Evolutionary conservation across 1,140 invertebrate genomes (phyloP), one percentile per base, ranked within the genome.

Genomic region (Riptortus pedestris): DNA sequence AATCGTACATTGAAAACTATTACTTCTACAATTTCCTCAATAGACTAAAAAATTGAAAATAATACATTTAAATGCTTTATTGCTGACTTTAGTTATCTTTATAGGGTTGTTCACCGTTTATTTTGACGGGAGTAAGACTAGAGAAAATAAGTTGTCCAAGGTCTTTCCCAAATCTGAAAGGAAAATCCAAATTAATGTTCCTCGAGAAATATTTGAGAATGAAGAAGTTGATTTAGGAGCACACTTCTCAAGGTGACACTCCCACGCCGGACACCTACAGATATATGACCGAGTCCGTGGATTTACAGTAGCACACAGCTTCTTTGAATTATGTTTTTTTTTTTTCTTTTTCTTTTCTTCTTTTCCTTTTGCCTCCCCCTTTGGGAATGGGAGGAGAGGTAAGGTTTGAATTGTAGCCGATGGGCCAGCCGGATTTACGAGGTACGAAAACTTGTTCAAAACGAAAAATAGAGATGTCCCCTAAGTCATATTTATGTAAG

Each of bases 381-480:
- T 14, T 38, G 31, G 31, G 31, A 38, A 14, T 5, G 31, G 31
- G 31, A 38, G 51, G 12, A 55, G 51, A 26, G 51, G 51, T 16
- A 26, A 27, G 31, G 28, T 16, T 16, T 26, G 28, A 29, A 29
- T 24, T 29, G 57, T 33, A 29, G 57, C 28, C 57, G 57, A 59
- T 38, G 57, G 31, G 27, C n/a, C 28, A 16, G 27, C 14, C 28
- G 55, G 55, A 65, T 65, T 65, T 65, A 65, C 58, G 47, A 59
- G 38, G 63, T 65, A 65, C 58, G 63, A 65, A 65, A 65, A 65
- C 55, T 65, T 65, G 57, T 65, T 57, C 63, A 47, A 33, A 59
- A 64, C 63, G 63, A 65, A 65, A 65, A 65, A 65, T 65, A 65
- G 63, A 65, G 63, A 65, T 65, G 63, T 65, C 63, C 28, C 63